Base-by-base conservation (phyloP, 2,113 vertebrate genomes). In the Neolamprologus fasciatus region DNA sequence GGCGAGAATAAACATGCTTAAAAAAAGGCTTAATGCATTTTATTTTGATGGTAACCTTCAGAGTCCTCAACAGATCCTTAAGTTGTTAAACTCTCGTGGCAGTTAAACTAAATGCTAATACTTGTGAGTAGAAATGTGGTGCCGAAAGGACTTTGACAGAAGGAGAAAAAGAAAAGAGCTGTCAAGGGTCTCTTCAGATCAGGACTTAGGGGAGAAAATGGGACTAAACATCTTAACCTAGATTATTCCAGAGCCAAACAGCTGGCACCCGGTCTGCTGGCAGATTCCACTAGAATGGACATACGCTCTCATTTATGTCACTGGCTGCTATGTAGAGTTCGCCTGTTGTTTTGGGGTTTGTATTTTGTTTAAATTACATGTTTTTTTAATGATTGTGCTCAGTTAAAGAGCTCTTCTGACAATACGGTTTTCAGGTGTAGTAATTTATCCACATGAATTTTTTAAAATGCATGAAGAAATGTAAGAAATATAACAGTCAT, bases 201-300 rank as follows among this genome's bases (percentile, higher is more conserved):
- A 13, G 66, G 40, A 23, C 82, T 92, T 86, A 81, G 82, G 51
- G 68, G 82, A 28, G 83, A n/a, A 92, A 93, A 91, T 14, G 35
- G 81, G 91, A 80, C 89, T 89, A 86, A 91, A 91, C 84, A 81
- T 91, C 91, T 91, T 91, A 93, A 92, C 89, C 86, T 35, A 90
- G 85, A 94, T 94, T 79, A 93, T 79, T 91, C 66, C 81, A 45
- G 58, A 40, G 87, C 87, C 91, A 88, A 91, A 93, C 94, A 93
- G 91, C 91, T 91, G 93, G 87, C 84, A 55, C 33, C 68, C 6
- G 3, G 89, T 91, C 90, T 8, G 73, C 90, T 91, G 89, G 68
- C 93, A 87, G 73, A 83, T 88, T 84, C 40, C 5, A 58, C 83
- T 40, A 12, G 80, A 86, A 80, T 88, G 79, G 92, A 90, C 89